These are phyloP conservation scores for Heliothis subflexa DNA, from an alignment of 1,140 invertebrate species.

Conservation along the genomic window DNA sequence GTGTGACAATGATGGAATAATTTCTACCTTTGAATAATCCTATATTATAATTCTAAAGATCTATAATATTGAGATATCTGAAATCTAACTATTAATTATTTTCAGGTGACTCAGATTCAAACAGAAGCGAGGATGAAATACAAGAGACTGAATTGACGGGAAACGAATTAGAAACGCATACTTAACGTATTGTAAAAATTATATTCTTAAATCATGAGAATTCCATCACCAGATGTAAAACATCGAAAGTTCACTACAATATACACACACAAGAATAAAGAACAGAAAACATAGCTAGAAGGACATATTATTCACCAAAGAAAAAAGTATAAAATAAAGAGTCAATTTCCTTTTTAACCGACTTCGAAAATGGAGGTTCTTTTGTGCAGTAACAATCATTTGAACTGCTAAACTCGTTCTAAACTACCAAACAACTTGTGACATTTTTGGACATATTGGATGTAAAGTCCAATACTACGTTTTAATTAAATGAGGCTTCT, in stretches of 20 bases:
- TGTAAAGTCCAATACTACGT: too few relatives aligned
- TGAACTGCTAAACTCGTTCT: neutral
- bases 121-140: conserved; percentile 69
- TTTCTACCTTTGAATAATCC: too few relatives aligned
- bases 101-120: conserved; percentile 73
- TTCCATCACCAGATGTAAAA: too few relatives aligned
- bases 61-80: neutral
- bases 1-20: too few relatives aligned
- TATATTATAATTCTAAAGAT: neutral
- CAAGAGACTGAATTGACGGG: conserved; percentile 72
- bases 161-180: conserved; percentile 74
- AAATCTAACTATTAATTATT: conserved; percentile 33
- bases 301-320: neutral
- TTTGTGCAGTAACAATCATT: neutral
- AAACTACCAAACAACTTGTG: neutral
- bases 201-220: neutral
- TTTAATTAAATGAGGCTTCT: neutral
- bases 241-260: too few relatives aligned
- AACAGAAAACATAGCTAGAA: neutral
- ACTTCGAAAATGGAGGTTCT: neutral
- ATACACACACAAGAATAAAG: neutral
- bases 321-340: too few relatives aligned
- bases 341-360: too few relatives aligned
- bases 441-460: neutral
- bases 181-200: conserved; percentile 42